phyloP scores from a whole-genome alignment of 2,797 vertebrate species.

The Anguilla pacifica region DNA sequence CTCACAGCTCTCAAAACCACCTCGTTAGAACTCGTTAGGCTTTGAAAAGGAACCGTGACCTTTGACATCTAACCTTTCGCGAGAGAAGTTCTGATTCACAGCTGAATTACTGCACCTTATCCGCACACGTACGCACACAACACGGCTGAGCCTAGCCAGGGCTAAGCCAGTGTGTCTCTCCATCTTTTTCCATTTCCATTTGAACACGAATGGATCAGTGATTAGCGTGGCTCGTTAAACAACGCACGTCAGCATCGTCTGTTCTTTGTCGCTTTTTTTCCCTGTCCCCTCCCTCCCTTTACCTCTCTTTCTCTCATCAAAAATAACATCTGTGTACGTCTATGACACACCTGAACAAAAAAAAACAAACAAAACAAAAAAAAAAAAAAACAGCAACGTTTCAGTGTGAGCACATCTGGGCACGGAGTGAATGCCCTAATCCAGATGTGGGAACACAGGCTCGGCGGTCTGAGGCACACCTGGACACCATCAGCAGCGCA shows the following conservation, averaged over 20 bases:
- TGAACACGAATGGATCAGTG: conserved; percentile 19
- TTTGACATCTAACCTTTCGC: conserved; percentile 15
- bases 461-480: conserved; percentile 66
- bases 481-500: conserved; percentile 62
- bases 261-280: conserved; percentile 42
- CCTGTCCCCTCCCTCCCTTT: conserved; percentile 42
- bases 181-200: conserved; percentile 39
- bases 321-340: conserved; percentile 78
- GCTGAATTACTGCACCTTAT: conserved; percentile 30
- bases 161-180: conserved; percentile 36
- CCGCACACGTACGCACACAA: conserved; percentile 48
- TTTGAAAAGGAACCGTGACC: background rate
- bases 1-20: background rate
- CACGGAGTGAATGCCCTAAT: conserved; percentile 53
- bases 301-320: conserved; percentile 62
- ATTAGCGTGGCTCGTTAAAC: conserved; percentile 15
- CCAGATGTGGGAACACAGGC: conserved; percentile 68
- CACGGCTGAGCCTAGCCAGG: conserved; percentile 50
- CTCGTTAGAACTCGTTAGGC: background rate
- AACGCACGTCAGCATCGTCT: conserved; percentile 46
- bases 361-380: conserved; percentile 43
- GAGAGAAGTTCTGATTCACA: conserved; percentile 8
- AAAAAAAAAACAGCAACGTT: conserved; percentile 29
- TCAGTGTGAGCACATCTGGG: conserved; percentile 71
- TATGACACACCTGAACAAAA: conserved; percentile 70